phyloP scores from a whole-genome alignment of 2,888 invertebrate species.

The Cryptocheilus praepositus region DNA sequence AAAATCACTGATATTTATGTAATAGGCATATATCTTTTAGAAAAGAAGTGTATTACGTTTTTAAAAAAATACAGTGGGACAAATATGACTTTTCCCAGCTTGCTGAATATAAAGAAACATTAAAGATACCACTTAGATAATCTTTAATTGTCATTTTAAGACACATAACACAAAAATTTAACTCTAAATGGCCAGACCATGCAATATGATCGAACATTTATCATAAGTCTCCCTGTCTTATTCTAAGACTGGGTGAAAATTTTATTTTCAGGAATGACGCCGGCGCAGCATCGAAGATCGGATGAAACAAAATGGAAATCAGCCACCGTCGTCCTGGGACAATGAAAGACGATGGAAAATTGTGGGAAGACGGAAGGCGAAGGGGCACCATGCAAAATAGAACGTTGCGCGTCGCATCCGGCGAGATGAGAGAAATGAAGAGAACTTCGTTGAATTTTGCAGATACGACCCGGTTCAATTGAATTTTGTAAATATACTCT shows the following conservation, averaged over 20 bases:
- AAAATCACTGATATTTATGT: too few species aligned
- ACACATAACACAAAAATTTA: slow-evolving; percentile 48
- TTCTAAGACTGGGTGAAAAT: slow-evolving; percentile 46
- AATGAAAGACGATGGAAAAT: slow-evolving; percentile 37
- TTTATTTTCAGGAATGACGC: slow-evolving; percentile 61
- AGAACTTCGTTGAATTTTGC: background rate
- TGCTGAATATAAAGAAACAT: slow-evolving; percentile 32
- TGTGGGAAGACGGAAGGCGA: background rate
- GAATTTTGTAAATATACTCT: slow-evolving; percentile 28
- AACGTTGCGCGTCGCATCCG: slow-evolving; percentile 34
- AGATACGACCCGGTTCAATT: slow-evolving; percentile 6
- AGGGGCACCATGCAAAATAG: slow-evolving; percentile 37
- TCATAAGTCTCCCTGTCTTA: slow-evolving; percentile 47
- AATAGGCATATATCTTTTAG: too few species aligned
- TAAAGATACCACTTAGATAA: slow-evolving; percentile 46
- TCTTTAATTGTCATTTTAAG: slow-evolving; percentile 31
- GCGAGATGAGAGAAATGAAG: slow-evolving; percentile 35
- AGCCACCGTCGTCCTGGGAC: slow-evolving; percentile 20
- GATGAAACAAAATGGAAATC: slow-evolving; percentile 57
- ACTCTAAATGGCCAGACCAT: slow-evolving; percentile 54
- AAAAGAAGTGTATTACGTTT: too few species aligned
- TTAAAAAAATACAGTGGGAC: too few species aligned
- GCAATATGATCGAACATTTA: slow-evolving; percentile 65
- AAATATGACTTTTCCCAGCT: too few species aligned
- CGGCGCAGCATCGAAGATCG: slow-evolving; percentile 58